phyloP scores from a whole-genome alignment of 1,140 invertebrate genomes.

The Bombus superbus region DNA sequence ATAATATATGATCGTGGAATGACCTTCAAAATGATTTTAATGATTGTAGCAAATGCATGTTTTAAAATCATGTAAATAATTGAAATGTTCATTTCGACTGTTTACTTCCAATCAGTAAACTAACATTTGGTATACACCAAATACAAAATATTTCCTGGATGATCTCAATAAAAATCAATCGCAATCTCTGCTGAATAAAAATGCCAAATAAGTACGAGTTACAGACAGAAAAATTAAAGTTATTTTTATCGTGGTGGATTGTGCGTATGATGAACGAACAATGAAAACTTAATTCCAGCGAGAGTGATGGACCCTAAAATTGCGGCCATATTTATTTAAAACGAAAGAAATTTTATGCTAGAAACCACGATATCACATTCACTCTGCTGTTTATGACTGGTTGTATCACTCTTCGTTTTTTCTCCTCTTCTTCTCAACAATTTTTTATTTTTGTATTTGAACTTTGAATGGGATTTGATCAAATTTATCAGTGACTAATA shows the following conservation, averaged over 20 bases:
- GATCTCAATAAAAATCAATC: neutral
- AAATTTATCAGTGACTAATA: neutral
- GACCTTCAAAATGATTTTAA: too few species aligned
- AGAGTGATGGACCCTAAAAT: neutral
- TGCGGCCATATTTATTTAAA: neutral
- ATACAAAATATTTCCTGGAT: neutral
- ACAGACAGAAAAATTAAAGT: neutral
- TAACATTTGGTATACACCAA: neutral
- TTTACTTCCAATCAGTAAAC: neutral
- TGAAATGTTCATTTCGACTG: neutral
- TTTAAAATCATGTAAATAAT: too few species aligned
- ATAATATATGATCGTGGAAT: too few species aligned
- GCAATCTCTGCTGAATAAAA: neutral
- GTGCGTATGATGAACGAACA: neutral
- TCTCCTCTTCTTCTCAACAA: neutral
- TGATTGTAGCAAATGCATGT: too few species aligned
- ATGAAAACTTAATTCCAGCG: neutral
- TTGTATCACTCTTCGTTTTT: too few species aligned
- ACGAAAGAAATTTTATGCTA: neutral
- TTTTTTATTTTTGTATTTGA: neutral
- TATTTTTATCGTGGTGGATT: neutral
- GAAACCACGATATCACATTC: neutral
- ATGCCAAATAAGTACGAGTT: too few species aligned
- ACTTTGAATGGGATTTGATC: neutral
- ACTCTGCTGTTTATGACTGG: neutral